Evolutionary conservation across 1,140 invertebrate genomes (phyloP), one percentile per base, ranked within the genome.

Genomic region (Eueides isabella): DNA sequence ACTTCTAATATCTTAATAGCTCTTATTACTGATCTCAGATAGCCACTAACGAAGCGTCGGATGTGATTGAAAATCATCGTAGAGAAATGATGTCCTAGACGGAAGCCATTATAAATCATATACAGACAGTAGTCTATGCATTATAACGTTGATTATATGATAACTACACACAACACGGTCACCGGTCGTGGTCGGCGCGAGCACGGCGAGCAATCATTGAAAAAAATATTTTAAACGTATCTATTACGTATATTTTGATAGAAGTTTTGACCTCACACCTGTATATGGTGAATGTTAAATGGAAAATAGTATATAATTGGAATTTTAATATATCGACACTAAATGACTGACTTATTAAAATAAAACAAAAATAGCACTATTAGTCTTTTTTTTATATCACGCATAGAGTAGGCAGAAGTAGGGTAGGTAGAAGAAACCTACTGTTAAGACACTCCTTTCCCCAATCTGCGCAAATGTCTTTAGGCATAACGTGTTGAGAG

Each of bases 41-140:
- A 90, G 75, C 75, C 80, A 83, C 88, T 92, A 92, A 92, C 91
- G 91, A 92, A 91, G 81, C 89, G 81, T 88, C 89, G 85, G 85
- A 87, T 91, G 81, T 92, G 91, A 92, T 92, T 92, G 90, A 91
- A 91, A 92, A 91, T 92, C 89, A 92, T 90, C 86, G 83, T 81
- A 87, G 80, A 90, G 87, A 80, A 86, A 90, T 86, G 85, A 85
- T 92, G 88, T 92, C 88, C 86, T 89, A 90, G 84, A 88, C 88
- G 88, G 88, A 91, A 91, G 88, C 88, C 84, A 86, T 85, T 88
- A 92, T 92, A 90, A 91, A 92, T 92, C 91, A 92, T 88, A 35
- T 72, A 67, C 62, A 71, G 86, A 91, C 89, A 85, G 91, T 88
- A 90, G 86, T 87, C 79, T 83, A 91, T 89, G 85, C 86, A 90